A percentile compares a stretch with the other conserved stretches of the same genome.
phyloP scores from a whole-genome alignment of 2,888 invertebrate genomes.

The Blastobasis lacticolella region DNA sequence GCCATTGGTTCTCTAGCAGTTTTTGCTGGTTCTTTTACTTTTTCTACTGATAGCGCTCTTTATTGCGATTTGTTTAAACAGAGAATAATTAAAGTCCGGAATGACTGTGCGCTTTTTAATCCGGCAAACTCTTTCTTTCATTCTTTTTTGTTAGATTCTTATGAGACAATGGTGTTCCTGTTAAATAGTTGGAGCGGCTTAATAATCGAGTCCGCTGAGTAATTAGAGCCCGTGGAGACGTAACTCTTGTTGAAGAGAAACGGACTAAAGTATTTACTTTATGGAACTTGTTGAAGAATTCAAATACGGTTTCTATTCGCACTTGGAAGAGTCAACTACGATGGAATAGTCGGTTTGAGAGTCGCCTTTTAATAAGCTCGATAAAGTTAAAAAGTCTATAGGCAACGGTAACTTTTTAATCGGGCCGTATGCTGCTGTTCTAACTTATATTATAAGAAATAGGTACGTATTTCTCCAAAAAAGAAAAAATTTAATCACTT shows the following conservation, averaged over 20 bases:
- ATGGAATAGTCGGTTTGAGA: no score
- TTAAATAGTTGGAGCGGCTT: constrained; percentile 59
- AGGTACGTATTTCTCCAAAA: no score
- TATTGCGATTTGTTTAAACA: constrained; percentile 69
- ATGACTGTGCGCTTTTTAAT: constrained; percentile 57
- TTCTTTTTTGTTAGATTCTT: not conserved
- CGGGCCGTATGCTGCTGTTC: no score
- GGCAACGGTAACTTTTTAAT: no score
- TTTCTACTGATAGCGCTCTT: constrained; percentile 37
- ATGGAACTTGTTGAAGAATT: not conserved
- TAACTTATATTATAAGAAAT: no score
- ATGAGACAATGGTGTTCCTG: constrained; percentile 15
- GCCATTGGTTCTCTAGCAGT: constrained; percentile 37
- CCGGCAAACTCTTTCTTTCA: constrained; percentile 32
- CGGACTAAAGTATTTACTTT: not conserved
- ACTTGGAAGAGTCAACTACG: no score
- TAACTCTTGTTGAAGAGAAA: no score
- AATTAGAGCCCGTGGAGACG: constrained; percentile 35
- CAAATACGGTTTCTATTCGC: no score
- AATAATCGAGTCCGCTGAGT: constrained; percentile 60
- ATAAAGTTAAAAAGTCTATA: no score
- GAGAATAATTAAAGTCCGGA: constrained; percentile 64
- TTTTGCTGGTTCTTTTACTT: constrained; percentile 40
- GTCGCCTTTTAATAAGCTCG: no score
- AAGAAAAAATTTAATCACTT: no score